Conservation (phyloP, 2,797 vertebrate genomes). For the Perodicticus potto region DNA sequence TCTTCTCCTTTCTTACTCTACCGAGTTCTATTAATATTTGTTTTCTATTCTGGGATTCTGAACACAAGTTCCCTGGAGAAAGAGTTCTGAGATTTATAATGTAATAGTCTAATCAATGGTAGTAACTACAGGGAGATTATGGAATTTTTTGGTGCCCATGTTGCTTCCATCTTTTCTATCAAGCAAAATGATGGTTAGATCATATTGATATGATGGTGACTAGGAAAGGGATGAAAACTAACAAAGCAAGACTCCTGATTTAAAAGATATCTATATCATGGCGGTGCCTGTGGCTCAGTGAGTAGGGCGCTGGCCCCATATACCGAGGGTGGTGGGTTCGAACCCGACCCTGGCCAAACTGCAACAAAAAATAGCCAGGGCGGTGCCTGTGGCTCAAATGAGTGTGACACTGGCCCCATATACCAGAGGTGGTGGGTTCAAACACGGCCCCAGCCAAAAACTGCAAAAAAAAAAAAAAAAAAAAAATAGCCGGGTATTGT, state of each 20-base stretch:
- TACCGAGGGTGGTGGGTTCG: too few relatives aligned
- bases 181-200: constrained; percentile 2
- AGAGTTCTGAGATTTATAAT: not conserved
- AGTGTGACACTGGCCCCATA: too few relatives aligned
- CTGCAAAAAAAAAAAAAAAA: too few relatives aligned
- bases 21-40: not conserved
- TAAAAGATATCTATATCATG: not conserved
- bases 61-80: not conserved
- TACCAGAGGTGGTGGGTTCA: too few relatives aligned
- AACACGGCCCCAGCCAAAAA: too few relatives aligned
- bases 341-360: too few relatives aligned
- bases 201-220: not conserved
- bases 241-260: not conserved
- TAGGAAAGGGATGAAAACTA: not conserved
- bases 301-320: too few relatives aligned
- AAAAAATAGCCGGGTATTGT: too few relatives aligned
- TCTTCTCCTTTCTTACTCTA: constrained; percentile 28
- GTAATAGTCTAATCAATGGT: not conserved
- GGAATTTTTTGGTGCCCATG: not conserved
- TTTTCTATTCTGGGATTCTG: constrained; percentile 15
- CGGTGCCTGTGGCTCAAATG: too few relatives aligned
- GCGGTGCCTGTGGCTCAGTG: too few relatives aligned
- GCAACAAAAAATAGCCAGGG: too few relatives aligned
- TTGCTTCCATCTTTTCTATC: constrained; percentile 13
- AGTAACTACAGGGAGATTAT: not conserved